These are phyloP conservation scores for Sceloporus tristichus DNA, from an alignment of 2,113 vertebrate species.

Conservation along the genomic window DNA sequence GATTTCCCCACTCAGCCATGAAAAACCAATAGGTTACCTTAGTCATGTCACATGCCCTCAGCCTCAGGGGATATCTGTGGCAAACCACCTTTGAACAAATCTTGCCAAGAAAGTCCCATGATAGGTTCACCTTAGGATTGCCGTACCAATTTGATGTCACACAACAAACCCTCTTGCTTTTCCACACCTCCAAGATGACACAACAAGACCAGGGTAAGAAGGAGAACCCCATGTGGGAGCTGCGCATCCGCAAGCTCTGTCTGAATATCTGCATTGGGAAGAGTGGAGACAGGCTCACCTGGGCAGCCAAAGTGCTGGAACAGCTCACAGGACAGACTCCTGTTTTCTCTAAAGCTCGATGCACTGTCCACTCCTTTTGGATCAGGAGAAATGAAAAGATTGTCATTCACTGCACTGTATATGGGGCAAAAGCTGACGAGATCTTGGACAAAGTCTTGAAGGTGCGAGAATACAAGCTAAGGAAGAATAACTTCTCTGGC, in stretches of 20 bases:
- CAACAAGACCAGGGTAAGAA: conserved; percentile 94
- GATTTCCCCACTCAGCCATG: too few relatives aligned
- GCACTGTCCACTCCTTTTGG: conserved; percentile 96
- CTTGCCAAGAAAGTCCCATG: too few relatives aligned
- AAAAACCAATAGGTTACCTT: too few relatives aligned
- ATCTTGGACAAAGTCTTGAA: conserved; percentile 97
- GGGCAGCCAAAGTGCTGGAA: conserved; percentile 97
- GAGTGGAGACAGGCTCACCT: conserved; percentile 95
- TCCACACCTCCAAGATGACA: too few relatives aligned
- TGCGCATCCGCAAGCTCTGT: conserved; percentile 97
- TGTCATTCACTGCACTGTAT: conserved; percentile 97
- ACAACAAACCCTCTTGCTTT: too few relatives aligned
- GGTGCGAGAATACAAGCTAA: conserved; percentile 58
- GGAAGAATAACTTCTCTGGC: too few relatives aligned
- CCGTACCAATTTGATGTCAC: too few relatives aligned
- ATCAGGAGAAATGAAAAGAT: conserved; percentile 99
- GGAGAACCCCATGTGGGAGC: conserved; percentile 97
- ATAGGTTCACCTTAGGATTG: too few relatives aligned
- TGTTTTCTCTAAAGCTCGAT: conserved; percentile 98
- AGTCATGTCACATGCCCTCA: too few relatives aligned
- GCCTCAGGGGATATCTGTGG: too few relatives aligned
- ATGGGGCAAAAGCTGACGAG: conserved; percentile 97
- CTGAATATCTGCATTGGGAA: conserved; percentile 98
- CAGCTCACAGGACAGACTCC: conserved; percentile 98
- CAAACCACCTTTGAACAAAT: too few relatives aligned